Evolutionary conservation across 2,888 invertebrate species (phyloP), one percentile per base, ranked within the genome.

Genomic region (Drosophila demipolita): DNA sequence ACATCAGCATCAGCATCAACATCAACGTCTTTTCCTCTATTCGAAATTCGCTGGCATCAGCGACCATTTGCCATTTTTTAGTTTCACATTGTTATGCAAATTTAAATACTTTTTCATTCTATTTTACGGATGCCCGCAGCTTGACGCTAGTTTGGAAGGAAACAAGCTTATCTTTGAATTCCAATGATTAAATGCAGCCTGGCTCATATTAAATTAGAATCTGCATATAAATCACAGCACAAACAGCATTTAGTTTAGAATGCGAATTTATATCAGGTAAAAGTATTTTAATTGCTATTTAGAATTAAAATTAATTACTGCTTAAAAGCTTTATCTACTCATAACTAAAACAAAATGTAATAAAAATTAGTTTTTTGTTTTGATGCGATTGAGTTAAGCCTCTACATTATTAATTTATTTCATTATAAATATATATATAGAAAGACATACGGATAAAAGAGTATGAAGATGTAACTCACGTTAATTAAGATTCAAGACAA

Each of bases 61-160:
- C 66, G 63, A 52, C 55, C 38, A 66, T 75, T 77, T 71, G 49
- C 60, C 66, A 52, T 63, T 79, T 72, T 64, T 61, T 32, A 42
- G 48, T 48, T 60, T 33, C 58, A 60, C 53, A 40, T 50, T 65
- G 66, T 73, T 84, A 89, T 84, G 84, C 89, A 84, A 87, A 84
- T 87, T 87, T 83, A 73, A 89, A 82, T 89, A 76, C 83, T 73
- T 79, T 89, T 40, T 20, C 32, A 8, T 38, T 52, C 36, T n/a
- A 23, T 50, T 50, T n/a, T 15, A 49, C 26, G 12, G 15, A 26
- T 49, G n/a, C 40, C 12, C n/a, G 8, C 15, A n/a, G n/a, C 8
- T 32, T 23, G 23, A 38, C 57, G 36, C 50, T 5, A 12, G 5
- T 26, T 38, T 49, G 5, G 6, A 50, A 40, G 9, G 36, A 29